phyloP scores from a whole-genome alignment of 2,888 invertebrate genomes.

The Catocala fraxini region DNA sequence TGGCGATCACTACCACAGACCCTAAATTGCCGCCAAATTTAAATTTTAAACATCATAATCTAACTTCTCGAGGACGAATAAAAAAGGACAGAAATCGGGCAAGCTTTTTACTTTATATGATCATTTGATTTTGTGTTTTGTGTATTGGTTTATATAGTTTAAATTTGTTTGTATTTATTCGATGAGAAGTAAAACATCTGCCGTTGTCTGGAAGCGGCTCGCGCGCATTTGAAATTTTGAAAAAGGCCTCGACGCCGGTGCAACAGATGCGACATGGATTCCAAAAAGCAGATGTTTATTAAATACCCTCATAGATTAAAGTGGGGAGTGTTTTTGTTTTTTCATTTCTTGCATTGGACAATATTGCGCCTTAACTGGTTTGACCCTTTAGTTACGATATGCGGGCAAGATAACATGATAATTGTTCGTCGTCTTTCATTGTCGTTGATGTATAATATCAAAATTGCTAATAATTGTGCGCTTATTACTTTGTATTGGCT shows the following conservation, averaged over 20 bases:
- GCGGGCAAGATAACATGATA: conserved; percentile 77
- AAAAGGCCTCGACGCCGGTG: conserved; percentile 75
- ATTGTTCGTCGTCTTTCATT: conserved; percentile 68
- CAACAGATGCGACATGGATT: conserved; percentile 87
- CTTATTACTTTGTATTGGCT: conserved; percentile 40
- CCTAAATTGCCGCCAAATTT: conserved; percentile 79
- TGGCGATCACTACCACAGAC: conserved; percentile 74
- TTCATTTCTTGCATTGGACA: conserved; percentile 72
- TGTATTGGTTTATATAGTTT: conserved; percentile 43
- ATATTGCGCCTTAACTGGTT: conserved; percentile 79
- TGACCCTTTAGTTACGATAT: conserved; percentile 75
- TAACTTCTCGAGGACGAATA: conserved; percentile 63
- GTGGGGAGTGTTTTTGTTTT: conserved; percentile 80
- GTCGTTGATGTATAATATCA: conserved; percentile 56
- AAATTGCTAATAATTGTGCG: conserved; percentile 56
- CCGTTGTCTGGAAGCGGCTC: conserved; percentile 75
- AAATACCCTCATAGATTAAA: conserved; percentile 84
- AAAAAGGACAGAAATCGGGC: conserved; percentile 50
- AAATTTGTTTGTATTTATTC: conserved; percentile 41
- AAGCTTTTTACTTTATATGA: conserved; percentile 42
- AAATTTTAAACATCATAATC: conserved; percentile 85
- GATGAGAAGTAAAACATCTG: conserved; percentile 75
- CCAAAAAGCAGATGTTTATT: conserved; percentile 85
- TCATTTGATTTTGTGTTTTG: conserved; percentile 46
- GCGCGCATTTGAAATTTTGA: conserved; percentile 83